phyloP scores from a whole-genome alignment of 2,113 vertebrate species.

The Calidris pygmaea region DNA sequence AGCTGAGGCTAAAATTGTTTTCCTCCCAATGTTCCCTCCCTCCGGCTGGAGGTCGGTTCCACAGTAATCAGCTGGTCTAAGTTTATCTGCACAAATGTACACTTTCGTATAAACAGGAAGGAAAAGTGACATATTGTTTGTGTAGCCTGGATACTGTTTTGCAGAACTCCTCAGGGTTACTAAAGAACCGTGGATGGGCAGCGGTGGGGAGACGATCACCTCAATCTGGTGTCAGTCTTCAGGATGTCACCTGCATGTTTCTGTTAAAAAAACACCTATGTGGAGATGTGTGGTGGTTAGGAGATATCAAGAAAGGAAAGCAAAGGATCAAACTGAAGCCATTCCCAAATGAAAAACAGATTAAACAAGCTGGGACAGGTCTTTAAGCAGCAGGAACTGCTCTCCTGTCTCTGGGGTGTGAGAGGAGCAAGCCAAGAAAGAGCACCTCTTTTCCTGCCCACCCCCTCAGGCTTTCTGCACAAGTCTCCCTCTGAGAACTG shows the following conservation, averaged over 20 bases:
- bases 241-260: background rate
- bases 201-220: background rate
- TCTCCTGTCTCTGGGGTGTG: background rate
- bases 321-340: background rate
- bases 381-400: background rate
- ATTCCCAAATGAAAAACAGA: background rate
- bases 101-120: constrained; percentile 23
- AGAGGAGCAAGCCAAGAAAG: background rate
- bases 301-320: background rate
- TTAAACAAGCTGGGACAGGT: background rate
- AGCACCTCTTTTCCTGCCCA: background rate
- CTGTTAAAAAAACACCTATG: background rate
- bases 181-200: background rate
- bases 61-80: background rate
- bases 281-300: background rate
- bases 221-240: background rate
- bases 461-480: background rate
- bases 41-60: background rate
- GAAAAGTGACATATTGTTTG: background rate
- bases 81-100: constrained; percentile 1
- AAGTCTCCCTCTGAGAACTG: background rate
- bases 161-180: background rate
- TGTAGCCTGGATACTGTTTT: background rate
- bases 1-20: background rate
- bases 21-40: background rate